Conservation (phyloP, 2,113 vertebrate genomes). For the Centropristis striata region DNA sequence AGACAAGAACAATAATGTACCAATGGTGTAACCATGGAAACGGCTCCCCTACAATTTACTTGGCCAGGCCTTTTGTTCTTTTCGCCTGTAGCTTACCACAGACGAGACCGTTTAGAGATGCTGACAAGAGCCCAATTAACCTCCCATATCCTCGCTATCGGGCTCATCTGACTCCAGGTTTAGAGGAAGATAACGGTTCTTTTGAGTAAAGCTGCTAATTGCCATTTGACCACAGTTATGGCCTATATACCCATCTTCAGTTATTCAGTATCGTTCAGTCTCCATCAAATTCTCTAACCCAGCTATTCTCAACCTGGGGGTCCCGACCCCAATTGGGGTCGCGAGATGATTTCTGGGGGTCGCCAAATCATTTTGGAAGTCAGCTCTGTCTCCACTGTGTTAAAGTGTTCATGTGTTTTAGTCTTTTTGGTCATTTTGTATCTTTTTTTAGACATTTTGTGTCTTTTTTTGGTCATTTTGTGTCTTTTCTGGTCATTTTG, state of each 20-base stretch:
- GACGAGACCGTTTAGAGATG: constrained; percentile 38
- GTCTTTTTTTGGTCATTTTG: too few species aligned
- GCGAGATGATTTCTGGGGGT: too few species aligned
- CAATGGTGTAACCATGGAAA: constrained; percentile 73
- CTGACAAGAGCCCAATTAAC: constrained; percentile 55
- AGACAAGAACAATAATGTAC: constrained; percentile 57
- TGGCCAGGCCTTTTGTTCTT: constrained; percentile 70
- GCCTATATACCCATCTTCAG: background rate
- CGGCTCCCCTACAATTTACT: constrained; percentile 71
- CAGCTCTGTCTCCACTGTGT: too few species aligned
- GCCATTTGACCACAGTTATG: background rate
- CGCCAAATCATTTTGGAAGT: too few species aligned
- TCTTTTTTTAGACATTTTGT: too few species aligned
- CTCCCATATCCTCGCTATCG: constrained; percentile 33
- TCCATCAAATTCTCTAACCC: background rate
- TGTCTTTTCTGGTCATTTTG: too few species aligned
- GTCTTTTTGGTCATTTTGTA: too few species aligned
- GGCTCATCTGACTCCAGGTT: constrained; percentile 22
- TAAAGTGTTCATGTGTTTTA: too few species aligned
- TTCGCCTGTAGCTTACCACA: constrained; percentile 42
- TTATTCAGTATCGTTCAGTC: background rate
- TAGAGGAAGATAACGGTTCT: constrained; percentile 19
- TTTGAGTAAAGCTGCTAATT: constrained; percentile 6
- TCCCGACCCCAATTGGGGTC: too few species aligned
- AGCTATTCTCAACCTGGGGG: too few species aligned